Evolutionary conservation across 2,888 invertebrate genomes (phyloP), one percentile per base, ranked within the genome.

Genomic region (Phytoseiulus persimilis): DNA sequence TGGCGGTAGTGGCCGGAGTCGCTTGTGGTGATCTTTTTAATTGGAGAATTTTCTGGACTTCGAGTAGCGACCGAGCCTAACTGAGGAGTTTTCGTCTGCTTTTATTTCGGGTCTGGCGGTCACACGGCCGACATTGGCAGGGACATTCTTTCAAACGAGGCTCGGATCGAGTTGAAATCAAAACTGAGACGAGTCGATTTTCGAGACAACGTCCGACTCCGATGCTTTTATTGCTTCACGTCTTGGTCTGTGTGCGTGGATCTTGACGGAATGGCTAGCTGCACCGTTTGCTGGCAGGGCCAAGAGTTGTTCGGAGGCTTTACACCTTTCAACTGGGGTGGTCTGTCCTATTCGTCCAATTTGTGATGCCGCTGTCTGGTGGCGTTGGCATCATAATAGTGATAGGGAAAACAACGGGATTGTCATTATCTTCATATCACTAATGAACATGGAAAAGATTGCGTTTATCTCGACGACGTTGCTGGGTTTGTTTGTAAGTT

Each of bases 41-140:
- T 65, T 65, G 65, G 65, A 65, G 65, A 65, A 65, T 65, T 65
- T 65, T 65, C 65, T 65, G 65, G 65, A 65, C 65, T 65, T 65
- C 65, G 65, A 65, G 65, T 65, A 65, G 28, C 65, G 65, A 65
- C 2, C 65, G 65, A 18, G 18, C 5, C 28, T 28, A 23, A 65
- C 65, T 65, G 28, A 65, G 18, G 28, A 65, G 65, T 18, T 14
- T 18, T 28, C 65, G 65, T 65, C 65, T 65, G 65, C 14, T 28
- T 65, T 28, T 14, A 65, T 65, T 65, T 65, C 65, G 65, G 65
- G 23, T 65, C 1, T 2, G 28, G 65, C 65, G 65, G 65, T 65
- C 65, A 65, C 65, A 65, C 65, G 28, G 65, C 65, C 65, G 65
- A 65, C 46, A 14, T 11, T 11, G 14, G 46, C 46, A 14, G 14